These are phyloP conservation scores for Dissostichus mawsoni DNA, from an alignment of 2,113 vertebrate species.

Conservation along the genomic window DNA sequence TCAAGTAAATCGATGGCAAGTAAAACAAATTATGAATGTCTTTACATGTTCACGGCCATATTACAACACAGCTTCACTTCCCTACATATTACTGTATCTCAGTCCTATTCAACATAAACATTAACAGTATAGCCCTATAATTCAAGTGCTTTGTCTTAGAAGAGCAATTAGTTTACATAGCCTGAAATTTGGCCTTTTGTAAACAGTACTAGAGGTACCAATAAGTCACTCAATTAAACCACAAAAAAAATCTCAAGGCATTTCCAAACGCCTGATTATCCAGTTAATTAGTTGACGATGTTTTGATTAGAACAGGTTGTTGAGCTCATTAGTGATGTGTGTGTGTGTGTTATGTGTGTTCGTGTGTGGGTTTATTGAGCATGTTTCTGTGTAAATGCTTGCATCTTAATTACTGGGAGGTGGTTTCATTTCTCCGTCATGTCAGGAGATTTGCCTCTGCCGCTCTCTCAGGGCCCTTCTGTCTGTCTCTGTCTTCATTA, in stretches of 20 bases:
- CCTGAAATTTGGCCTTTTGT: not conserved
- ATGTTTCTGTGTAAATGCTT: constrained; percentile 50
- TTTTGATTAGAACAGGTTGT: constrained; percentile 72
- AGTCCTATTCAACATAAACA: no score
- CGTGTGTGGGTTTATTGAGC: constrained; percentile 42
- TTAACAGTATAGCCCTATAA: not conserved
- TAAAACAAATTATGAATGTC: no score
- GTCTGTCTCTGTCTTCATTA: constrained; percentile 80
- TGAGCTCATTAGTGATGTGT: constrained; percentile 64
- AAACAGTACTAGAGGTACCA: not conserved
- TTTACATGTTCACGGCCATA: no score
- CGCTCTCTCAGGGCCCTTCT: constrained; percentile 62
- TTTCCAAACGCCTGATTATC: constrained; percentile 14
- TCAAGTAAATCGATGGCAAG: no score
- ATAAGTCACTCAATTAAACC: not conserved
- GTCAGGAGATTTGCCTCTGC: constrained; percentile 71
- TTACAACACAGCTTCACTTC: no score
- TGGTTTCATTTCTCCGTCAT: constrained; percentile 68
- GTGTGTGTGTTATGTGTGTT: constrained; percentile 21
- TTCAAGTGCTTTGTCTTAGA: not conserved
- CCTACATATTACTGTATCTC: no score
- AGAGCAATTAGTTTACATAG: no score
- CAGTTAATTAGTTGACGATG: constrained; percentile 60
- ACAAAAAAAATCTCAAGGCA: not conserved
- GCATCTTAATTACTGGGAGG: constrained; percentile 76